A percentile compares a stretch with the other conserved stretches of the same genome.
Evolutionary conservation across 2,113 vertebrate genomes (phyloP).

Genomic region (Oreochromis tanganicae): DNA sequence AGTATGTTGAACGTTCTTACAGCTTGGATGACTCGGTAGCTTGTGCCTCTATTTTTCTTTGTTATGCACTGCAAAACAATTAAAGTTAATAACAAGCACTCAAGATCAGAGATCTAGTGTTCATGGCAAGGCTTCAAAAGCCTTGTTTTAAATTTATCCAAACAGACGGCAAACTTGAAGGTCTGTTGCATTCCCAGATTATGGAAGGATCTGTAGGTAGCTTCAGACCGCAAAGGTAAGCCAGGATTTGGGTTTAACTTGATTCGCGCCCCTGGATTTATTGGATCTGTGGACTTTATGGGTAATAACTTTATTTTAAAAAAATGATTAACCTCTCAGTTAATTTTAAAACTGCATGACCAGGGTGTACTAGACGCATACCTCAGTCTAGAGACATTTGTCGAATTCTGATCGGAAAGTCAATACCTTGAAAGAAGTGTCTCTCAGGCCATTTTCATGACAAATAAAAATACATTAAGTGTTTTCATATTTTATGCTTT

Average conservation of each 20-base stretch:
- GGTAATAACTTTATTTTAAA: not conserved
- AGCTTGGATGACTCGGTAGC: not conserved
- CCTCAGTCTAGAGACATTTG: not conserved
- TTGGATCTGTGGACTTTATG: not conserved
- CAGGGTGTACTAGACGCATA: not conserved
- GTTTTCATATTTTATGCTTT: not conserved
- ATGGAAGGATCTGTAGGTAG: not conserved
- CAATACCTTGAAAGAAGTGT: not conserved
- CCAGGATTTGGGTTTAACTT: not conserved
- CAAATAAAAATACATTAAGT: not conserved
- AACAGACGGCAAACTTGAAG: not conserved
- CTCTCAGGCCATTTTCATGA: not conserved
- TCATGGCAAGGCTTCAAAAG: not conserved
- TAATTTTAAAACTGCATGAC: not conserved
- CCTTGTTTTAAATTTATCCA: not conserved
- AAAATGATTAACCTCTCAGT: not conserved
- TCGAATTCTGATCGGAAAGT: not conserved
- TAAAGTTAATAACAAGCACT: not conserved
- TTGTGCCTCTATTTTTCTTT: not conserved
- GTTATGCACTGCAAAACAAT: not conserved
- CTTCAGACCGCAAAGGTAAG: accelerated
- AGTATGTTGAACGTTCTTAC: not conserved
- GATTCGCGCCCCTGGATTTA: not conserved
- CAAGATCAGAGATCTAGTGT: not conserved
- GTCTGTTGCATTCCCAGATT: not conserved